Conservation (phyloP, 1,140 invertebrate species). For the Rhyacophila brunnea region DNA sequence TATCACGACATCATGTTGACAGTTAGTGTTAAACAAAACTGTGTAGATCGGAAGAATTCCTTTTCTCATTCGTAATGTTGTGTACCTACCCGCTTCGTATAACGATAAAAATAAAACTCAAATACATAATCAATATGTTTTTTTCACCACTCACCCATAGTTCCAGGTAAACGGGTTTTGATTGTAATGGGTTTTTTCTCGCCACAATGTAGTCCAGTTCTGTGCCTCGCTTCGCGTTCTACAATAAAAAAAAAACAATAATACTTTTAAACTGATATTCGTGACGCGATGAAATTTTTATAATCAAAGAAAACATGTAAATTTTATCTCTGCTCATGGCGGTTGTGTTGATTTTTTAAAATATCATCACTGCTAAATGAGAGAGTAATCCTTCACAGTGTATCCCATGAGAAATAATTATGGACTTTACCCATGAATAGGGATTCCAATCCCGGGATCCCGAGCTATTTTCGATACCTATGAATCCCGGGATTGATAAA, state of each 20-base stretch:
- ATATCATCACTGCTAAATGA: too few species aligned
- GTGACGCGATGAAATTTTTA: constrained; percentile 5
- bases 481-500: too few species aligned
- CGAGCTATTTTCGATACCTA: too few species aligned
- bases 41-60: too few species aligned
- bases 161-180: constrained; percentile 76
- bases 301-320: not conserved
- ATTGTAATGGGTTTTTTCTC: constrained; percentile 71
- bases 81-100: too few species aligned
- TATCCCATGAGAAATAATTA: too few species aligned
- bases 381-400: too few species aligned
- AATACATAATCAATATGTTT: constrained; percentile 30
- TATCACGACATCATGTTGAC: not conserved
- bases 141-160: constrained; percentile 62
- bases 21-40: not conserved
- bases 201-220: constrained; percentile 79
- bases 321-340: not conserved
- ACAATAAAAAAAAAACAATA: constrained; percentile 39
- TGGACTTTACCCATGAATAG: too few species aligned
- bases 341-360: too few species aligned
- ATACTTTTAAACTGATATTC: not conserved
- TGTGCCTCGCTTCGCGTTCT: constrained; percentile 76
- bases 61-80: not conserved
- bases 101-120: too few species aligned
- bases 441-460: too few species aligned